phyloP scores from a whole-genome alignment of 2,113 vertebrate species.

The Colossoma macropomum region DNA sequence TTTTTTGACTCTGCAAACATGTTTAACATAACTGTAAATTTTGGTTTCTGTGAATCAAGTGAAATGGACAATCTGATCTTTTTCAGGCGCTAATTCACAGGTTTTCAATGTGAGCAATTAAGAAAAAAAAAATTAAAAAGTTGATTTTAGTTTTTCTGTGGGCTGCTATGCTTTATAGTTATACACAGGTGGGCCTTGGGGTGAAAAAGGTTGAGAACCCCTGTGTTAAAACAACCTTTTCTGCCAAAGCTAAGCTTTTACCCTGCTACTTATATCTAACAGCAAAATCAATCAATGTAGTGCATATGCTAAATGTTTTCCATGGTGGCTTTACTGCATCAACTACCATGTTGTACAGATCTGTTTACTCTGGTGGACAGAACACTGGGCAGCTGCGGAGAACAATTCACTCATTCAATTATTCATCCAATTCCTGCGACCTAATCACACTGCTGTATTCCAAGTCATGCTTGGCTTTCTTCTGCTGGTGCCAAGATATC shows the following conservation, averaged over 20 bases:
- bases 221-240: background rate
- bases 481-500: background rate
- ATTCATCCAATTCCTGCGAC: constrained; percentile 9
- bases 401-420: background rate
- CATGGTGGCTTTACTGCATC: background rate
- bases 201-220: too few relatives aligned
- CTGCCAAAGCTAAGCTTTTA: background rate
- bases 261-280: background rate
- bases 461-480: background rate
- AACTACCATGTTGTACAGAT: background rate
- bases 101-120: too few relatives aligned
- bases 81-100: too few relatives aligned
- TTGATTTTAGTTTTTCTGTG: too few relatives aligned
- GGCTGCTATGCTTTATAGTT: too few relatives aligned
- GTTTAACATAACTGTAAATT: too few relatives aligned
- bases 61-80: too few relatives aligned
- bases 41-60: too few relatives aligned
- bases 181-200: too few relatives aligned
- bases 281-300: background rate
- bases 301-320: background rate
- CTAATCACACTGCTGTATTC: constrained; percentile 7
- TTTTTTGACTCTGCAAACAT: too few relatives aligned
- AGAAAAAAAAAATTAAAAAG: too few relatives aligned
- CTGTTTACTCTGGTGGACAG: background rate
- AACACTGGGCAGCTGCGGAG: background rate